Evolutionary conservation across 2,113 vertebrate genomes (phyloP), one percentile per base, ranked within the genome.

Genomic region (Ancistrus triradiatus): DNA sequence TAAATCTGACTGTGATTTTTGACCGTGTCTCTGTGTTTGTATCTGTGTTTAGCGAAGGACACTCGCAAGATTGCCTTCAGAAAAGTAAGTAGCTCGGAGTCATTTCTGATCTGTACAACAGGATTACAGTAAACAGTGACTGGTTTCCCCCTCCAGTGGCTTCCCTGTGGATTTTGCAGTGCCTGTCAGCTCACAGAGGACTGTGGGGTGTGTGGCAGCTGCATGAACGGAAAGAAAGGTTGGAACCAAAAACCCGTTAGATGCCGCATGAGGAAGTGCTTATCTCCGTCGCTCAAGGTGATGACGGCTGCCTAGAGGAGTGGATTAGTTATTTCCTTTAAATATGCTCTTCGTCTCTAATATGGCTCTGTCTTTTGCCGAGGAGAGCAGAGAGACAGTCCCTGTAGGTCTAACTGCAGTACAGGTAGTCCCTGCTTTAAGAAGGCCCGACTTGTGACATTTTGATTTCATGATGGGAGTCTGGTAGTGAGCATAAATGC

Each of bases 161-260:
- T 85, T 76, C 89, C 87, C 2, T 95, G 92, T 68, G 90, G 91
- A 10, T 80, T 88, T 40, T 95, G 92, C 59, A 83, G 84, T 50
- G 90, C 88, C 35, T 95, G 92, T 77, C 87, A 81, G 63, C 85
- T 81, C 59, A 82, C 85, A 1, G 70, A 83, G 38, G 90, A 95
- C 57, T 94, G 92, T 78, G 90, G 89, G 4, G 80, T 68, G 63
- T 95, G 92, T 78, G 81, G 81, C 15, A 86, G 89, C 76, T 95
- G 92, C 69, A 81, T 87, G 61, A 78, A 81, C 43, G 76, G 74
- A 7, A 57, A 74, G 18, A 80, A 78, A 17, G 80, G 76, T 0
- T 80, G 81, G 6, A 59, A 78, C 7, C 68, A 80, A 17, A 86
- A 75, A 66, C 81, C 85, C 6, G 17, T 84, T 2, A 63, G 73